phyloP scores from a whole-genome alignment of 2,888 invertebrate species.

The Tenthredo notha region DNA sequence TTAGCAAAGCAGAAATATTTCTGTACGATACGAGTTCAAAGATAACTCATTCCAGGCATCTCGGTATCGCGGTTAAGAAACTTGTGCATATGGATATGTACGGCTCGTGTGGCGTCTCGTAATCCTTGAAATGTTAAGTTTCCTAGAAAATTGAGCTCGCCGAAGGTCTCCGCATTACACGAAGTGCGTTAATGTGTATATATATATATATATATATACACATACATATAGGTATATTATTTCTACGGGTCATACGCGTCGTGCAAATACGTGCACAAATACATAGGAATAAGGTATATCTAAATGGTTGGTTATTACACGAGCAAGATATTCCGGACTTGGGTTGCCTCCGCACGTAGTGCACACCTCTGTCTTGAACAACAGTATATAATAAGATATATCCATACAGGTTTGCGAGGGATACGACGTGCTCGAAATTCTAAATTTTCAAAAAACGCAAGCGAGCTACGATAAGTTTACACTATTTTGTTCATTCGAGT shows the following conservation, averaged over 20 bases:
- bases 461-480: not conserved
- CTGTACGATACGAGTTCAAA: not conserved
- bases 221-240: not conserved
- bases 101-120: not conserved
- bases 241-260: not conserved
- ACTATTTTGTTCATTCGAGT: not conserved
- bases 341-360: not conserved
- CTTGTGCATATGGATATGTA: not conserved
- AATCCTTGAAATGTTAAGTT: not conserved
- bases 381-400: not conserved
- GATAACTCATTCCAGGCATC: not conserved
- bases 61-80: not conserved
- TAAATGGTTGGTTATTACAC: conserved; percentile 6
- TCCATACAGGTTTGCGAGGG: not conserved
- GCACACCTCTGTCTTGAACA: not conserved
- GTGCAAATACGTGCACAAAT: not conserved
- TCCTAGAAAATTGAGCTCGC: conserved; percentile 10
- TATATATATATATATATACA: not conserved
- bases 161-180: conserved; percentile 3
- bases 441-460: not conserved
- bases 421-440: not conserved
- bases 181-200: not conserved
- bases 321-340: not conserved
- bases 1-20: not conserved
- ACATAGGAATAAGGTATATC: not conserved